These are phyloP conservation scores for Phacellophora camtschatica DNA, from an alignment of 30 jellyfish, hydroid and myxozoan genomes.

Conservation along the genomic window DNA sequence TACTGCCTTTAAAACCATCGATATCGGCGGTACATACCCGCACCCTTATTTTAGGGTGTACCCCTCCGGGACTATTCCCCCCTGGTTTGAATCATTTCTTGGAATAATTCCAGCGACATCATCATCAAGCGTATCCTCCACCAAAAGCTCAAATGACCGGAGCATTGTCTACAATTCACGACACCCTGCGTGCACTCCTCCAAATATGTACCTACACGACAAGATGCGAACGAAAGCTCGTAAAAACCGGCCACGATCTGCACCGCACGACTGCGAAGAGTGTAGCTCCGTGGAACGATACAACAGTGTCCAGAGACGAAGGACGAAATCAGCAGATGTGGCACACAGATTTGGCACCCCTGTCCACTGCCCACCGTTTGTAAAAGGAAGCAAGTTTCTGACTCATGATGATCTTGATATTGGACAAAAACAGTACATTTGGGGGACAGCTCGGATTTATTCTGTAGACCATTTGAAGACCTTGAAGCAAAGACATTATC, in stretches of 20 bases:
- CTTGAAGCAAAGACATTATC: slow-evolving; percentile 59
- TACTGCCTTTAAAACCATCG: too few relatives aligned
- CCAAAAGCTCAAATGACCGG: slow-evolving; percentile 7
- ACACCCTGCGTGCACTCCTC: slow-evolving; percentile 42
- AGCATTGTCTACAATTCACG: slow-evolving; percentile 40
- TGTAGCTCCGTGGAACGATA: slow-evolving; percentile 32
- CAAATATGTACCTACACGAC: slow-evolving; percentile 46
- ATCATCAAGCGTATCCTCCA: background rate
- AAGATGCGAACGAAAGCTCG: slow-evolving; percentile 27
- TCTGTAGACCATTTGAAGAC: slow-evolving; percentile 55
- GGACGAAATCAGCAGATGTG: slow-evolving; percentile 59
- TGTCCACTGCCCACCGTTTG: slow-evolving; percentile 36
- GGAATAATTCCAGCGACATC: slow-evolving; percentile 9
- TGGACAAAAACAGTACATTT: slow-evolving; percentile 81
- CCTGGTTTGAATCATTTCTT: too few relatives aligned
- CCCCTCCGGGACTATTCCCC: too few relatives aligned
- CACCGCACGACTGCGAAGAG: slow-evolving; percentile 14
- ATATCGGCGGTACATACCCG: too few relatives aligned
- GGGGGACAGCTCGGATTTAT: slow-evolving; percentile 84
- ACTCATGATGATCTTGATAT: slow-evolving; percentile 66
- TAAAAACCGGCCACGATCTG: slow-evolving; percentile 12
- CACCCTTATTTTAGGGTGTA: too few relatives aligned
- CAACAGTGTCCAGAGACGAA: slow-evolving; percentile 7
- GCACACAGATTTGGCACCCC: slow-evolving; percentile 66
- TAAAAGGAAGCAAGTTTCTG: slow-evolving; percentile 30